Evolutionary conservation across 2,113 vertebrate species (phyloP), one percentile per base, ranked within the genome.

Genomic region (Charadrius vociferus): DNA sequence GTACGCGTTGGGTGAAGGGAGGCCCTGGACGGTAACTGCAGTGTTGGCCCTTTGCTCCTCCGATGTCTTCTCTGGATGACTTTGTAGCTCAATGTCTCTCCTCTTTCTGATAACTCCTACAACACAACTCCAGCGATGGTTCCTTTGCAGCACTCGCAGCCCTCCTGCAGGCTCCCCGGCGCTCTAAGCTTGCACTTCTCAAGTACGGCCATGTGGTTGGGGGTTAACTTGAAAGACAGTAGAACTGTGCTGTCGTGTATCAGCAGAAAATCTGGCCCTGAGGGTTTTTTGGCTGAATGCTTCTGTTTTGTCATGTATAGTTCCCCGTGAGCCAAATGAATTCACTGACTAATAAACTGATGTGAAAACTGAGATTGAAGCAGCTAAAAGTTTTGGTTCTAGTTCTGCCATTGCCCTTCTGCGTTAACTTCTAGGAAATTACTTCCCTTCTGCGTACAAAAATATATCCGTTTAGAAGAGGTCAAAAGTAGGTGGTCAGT

Each of bases 121-220:
- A 81, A 3, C 2, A 2, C 19, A 4, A 9, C 30, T 34, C 45
- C 18, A 11, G 17, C 2, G 52, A 3, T 7, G 50, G 30, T 16
- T 55, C 10, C 56, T 50, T 11, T 14, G 41, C 45, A 7, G 37
- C 17, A 2, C 6, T 56, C 5, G 30, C 8, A 5, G 77, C 55
- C 37, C 22, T 37, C 7, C 3, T 47, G 7, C 37, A 26, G 50
- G 30, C 12, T 47, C 1, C 55, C 19, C 1, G 1, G 32, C 20
- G n/a, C 70, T 4, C 0, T 1, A 27, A n/a, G 9, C 29, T 18
- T 21, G 0, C 24, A 13, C 16, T 7, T 36, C 61, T 56, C 41
- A 7, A 14, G 24, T 9, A 3, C 32, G 14, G 29, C 29, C 34
- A 1, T 15, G 37, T 3, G 4, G 20, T 18, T 65, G 27, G 11